Base-by-base conservation (phyloP, 2,888 invertebrate genomes). In the Hartigia nigra region DNA sequence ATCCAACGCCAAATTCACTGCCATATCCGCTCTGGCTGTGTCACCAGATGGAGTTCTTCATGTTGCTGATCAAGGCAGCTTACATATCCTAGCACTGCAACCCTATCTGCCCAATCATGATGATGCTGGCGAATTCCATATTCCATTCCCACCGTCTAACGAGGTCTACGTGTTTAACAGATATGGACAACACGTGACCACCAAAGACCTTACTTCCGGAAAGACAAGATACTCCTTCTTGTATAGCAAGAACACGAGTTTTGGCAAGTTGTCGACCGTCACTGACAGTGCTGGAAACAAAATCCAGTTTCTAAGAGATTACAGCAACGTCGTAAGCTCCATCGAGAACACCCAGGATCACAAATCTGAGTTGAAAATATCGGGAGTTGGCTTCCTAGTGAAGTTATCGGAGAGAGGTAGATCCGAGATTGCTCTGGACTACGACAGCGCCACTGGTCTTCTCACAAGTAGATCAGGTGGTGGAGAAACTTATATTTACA, bases 1-100 rank as follows among this genome's bases (percentile, higher is more conserved):
- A 1, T 97, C 97, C 5, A 98, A 98, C 90, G 97, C 98, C 0
- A 95, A 96, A 90, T 97, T 98, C 92, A 96, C 96, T 87, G 95
- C 96, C 9, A 96, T 97, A 90, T 97, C 97, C 70, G 97, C 98
- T 14, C 94, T 99, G 72, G 96, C 98, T 14, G 98, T 99, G 70
- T 97, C 98, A 39, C 98, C 98, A 69, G 98, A 98, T 91, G 98
- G 98, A n/a, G 96, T 98, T 78, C 93, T 99, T 74, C 97, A 98
- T 92, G 96, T 99, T 77, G 98, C 98, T 70, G 99, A 99, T 93
- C 97, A 98, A 94, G 97, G 96, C 92, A 97, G 96, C 5, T 92
- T 97, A 14, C 97, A 97, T 87, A 97, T 97, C 78, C 92, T 97
- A 79, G 96, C 97, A 0, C 90, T 97, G 85, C 97, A 96, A 91